phyloP scores from a whole-genome alignment of 2,888 invertebrate genomes.

The Ophion ellenae region DNA sequence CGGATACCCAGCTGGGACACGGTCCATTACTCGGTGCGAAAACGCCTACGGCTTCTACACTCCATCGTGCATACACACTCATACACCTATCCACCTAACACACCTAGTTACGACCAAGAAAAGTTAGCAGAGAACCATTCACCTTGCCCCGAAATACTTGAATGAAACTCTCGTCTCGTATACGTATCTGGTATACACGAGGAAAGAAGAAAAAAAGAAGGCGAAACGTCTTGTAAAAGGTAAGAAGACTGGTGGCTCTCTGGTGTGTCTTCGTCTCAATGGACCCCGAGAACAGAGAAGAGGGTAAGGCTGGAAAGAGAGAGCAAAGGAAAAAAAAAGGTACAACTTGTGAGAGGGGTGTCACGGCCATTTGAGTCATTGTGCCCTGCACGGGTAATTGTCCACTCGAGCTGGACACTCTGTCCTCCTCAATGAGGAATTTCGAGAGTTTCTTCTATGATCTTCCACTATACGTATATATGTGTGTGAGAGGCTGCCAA shows the following conservation, averaged over 20 bases:
- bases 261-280: constrained; percentile 65
- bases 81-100: background rate
- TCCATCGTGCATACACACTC: background rate
- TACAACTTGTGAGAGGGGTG: constrained; percentile 54
- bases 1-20: constrained; percentile 67
- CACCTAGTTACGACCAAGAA: constrained; percentile 12
- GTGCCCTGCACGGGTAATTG: constrained; percentile 60
- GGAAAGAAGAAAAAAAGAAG: constrained; percentile 42
- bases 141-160: constrained; percentile 47
- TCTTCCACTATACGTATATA: constrained; percentile 22
- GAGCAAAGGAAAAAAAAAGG: constrained; percentile 24
- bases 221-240: constrained; percentile 62
- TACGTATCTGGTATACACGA: constrained; percentile 9
- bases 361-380: constrained; percentile 67
- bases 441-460: constrained; percentile 33
- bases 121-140: constrained; percentile 52
- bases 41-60: constrained; percentile 60
- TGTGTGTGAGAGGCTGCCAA: constrained; percentile 56
- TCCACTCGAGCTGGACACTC: constrained; percentile 45
- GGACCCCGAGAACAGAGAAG: constrained; percentile 41
- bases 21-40: constrained; percentile 61
- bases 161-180: constrained; percentile 68
- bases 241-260: constrained; percentile 34
- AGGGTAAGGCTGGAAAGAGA: constrained; percentile 19
- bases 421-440: constrained; percentile 46